Conservation (phyloP, 2,797 vertebrate genomes). For the Anabacerthia variegaticeps region DNA sequence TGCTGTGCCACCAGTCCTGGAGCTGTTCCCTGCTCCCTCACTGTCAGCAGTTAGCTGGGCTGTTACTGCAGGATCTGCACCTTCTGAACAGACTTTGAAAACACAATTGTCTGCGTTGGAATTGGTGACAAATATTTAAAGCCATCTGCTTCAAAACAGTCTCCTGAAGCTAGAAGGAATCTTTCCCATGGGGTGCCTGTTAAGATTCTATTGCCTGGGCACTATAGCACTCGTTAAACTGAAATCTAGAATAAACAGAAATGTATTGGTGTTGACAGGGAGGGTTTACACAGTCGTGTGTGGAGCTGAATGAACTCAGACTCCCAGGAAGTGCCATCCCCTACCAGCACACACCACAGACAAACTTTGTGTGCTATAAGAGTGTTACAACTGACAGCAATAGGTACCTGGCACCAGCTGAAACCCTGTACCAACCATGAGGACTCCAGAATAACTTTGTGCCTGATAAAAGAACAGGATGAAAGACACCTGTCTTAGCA, state of each 20-base stretch:
- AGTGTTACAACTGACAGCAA: not conserved
- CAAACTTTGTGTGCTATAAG: not conserved
- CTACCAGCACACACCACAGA: not conserved
- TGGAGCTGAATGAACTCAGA: not conserved
- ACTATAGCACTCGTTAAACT: not conserved
- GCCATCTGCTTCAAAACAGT: not conserved
- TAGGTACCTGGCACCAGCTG: not conserved
- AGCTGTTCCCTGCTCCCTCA: not conserved
- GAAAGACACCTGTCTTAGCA: not conserved
- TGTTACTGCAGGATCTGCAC: not conserved
- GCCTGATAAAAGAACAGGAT: not conserved
- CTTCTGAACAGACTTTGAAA: not conserved
- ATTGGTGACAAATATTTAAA: not conserved
- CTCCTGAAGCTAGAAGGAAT: not conserved
- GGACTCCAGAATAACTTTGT: not conserved
- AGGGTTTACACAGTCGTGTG: not conserved
- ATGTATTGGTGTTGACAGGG: not conserved
- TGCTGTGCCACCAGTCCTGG: not conserved
- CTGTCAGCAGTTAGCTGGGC: not conserved
- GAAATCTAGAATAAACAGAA: not conserved
- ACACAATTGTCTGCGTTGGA: not conserved
- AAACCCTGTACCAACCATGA: not conserved
- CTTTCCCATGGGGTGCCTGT: not conserved
- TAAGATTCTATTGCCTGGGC: not conserved
- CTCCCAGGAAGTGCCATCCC: not conserved